A percentile compares a stretch with the other conserved stretches of the same genome.
These are phyloP conservation scores for Loripinus fragilis DNA, from an alignment of 2,888 invertebrate genomes.

Conservation along the genomic window DNA sequence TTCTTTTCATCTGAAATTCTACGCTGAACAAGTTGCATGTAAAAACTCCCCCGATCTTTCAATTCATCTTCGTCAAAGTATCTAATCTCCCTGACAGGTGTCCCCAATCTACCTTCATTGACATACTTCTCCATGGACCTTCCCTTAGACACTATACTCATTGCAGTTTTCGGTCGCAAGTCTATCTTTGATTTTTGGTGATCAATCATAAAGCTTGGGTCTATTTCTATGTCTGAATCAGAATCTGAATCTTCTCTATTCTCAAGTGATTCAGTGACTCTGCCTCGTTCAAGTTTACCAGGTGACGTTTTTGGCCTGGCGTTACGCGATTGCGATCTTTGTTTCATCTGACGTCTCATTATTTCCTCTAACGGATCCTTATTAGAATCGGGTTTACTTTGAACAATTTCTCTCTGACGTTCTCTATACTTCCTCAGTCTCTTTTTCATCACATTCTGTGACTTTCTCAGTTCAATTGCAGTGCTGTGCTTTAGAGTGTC, in stretches of 20 bases:
- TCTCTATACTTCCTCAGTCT: conserved; percentile 51
- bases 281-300: conserved; percentile 4
- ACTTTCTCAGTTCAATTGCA: conserved; percentile 51
- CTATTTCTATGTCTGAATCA: conserved; percentile 54
- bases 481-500: conserved; percentile 56
- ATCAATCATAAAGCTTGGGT: conserved; percentile 57
- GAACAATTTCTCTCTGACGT: conserved; percentile 55
- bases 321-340: conserved; percentile 34
- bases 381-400: conserved; percentile 33
- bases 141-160: conserved; percentile 49
- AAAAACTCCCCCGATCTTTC: conserved; percentile 53
- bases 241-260: conserved; percentile 31
- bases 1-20: conserved; percentile 49
- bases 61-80: conserved; percentile 61
- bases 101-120: conserved; percentile 46
- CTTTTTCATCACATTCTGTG: conserved; percentile 61
- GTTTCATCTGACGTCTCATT: conserved; percentile 50
- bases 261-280: not conserved
- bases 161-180: conserved; percentile 55
- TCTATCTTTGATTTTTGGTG: conserved; percentile 59
- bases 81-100: conserved; percentile 37
- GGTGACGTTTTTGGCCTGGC: conserved; percentile 41
- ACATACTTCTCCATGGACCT: conserved; percentile 36
- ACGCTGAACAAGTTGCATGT: conserved; percentile 48
- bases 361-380: conserved; percentile 52